phyloP scores from a whole-genome alignment of 2,888 invertebrate species.

The Cetonia aurata region DNA sequence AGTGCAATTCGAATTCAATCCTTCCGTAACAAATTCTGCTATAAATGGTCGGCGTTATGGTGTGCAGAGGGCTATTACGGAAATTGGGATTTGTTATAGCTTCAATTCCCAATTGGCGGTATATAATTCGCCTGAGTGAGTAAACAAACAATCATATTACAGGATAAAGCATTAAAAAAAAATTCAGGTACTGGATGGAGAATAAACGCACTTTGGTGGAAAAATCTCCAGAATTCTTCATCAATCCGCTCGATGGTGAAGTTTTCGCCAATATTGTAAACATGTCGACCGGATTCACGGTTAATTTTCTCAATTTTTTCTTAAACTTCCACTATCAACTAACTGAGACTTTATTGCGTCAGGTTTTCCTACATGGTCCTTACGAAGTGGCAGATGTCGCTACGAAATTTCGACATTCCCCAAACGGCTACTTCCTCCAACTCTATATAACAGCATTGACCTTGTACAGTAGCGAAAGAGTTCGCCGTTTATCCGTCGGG shows the following conservation, averaged over 20 bases:
- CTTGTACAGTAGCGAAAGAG: slow-evolving; percentile 61
- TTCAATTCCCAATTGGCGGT: slow-evolving; percentile 76
- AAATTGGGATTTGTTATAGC: slow-evolving; percentile 78
- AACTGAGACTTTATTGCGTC: background rate
- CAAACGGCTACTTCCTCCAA: slow-evolving; percentile 61
- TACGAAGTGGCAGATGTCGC: slow-evolving; percentile 77
- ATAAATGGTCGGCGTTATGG: slow-evolving; percentile 53
- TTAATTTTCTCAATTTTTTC: slow-evolving; percentile 61
- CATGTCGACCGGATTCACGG: slow-evolving; percentile 75
- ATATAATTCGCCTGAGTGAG: slow-evolving; percentile 72
- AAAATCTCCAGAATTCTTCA: slow-evolving; percentile 68
- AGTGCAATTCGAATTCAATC: slow-evolving; percentile 69
- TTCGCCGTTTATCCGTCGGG: slow-evolving; percentile 67
- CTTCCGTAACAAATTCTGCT: slow-evolving; percentile 64
- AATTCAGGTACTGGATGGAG: slow-evolving; percentile 70
- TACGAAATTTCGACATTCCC: slow-evolving; percentile 63
- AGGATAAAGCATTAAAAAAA: too few species aligned
- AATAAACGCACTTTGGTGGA: slow-evolving; percentile 63
- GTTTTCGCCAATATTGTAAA: slow-evolving; percentile 82
- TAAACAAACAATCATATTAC: too few species aligned
- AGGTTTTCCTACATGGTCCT: slow-evolving; percentile 77
- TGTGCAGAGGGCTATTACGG: slow-evolving; percentile 74
- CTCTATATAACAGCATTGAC: slow-evolving; percentile 61
- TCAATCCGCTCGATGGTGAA: slow-evolving; percentile 81
- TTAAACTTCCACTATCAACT: background rate